Conservation (phyloP, 2,888 invertebrate genomes). For the Dynastes maya region DNA sequence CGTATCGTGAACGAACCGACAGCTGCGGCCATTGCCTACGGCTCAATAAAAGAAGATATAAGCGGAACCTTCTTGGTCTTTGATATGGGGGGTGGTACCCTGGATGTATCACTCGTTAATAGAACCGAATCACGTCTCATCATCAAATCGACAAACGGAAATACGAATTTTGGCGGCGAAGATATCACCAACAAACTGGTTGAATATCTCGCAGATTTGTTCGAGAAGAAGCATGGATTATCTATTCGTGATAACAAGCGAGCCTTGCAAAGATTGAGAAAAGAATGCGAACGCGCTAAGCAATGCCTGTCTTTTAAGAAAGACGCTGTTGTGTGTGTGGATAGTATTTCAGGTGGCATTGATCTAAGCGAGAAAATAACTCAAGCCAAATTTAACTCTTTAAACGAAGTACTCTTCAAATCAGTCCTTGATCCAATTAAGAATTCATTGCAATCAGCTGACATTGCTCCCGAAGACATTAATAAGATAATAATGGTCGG, state of each 20-base stretch:
- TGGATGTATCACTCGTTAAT: conserved; percentile 59
- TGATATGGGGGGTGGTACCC: conserved; percentile 61
- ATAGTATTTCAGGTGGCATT: conserved; percentile 7
- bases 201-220: conserved; percentile 51
- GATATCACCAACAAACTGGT: conserved; percentile 59
- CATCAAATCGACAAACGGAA: conserved; percentile 58
- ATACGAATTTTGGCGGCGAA: conserved; percentile 48
- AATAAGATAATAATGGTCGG: conserved; percentile 60
- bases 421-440: conserved; percentile 56
- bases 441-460: conserved; percentile 54
- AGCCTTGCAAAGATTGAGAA: conserved; percentile 52
- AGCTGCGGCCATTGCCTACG: conserved; percentile 59
- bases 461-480: conserved; percentile 55
- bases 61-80: conserved; percentile 55
- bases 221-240: conserved; percentile 49
- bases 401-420: conserved; percentile 54
- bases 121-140: conserved; percentile 50
- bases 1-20: conserved; percentile 59
- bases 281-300: conserved; percentile 56
- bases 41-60: conserved; percentile 51
- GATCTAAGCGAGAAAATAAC: conserved; percentile 1
- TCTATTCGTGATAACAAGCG: conserved; percentile 48
- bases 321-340: not conserved
- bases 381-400: conserved; percentile 57
- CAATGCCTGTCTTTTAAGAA: conserved; percentile 47